Conservation (phyloP, 2,113 vertebrate species). For the Onychorhynchus coronatus region DNA sequence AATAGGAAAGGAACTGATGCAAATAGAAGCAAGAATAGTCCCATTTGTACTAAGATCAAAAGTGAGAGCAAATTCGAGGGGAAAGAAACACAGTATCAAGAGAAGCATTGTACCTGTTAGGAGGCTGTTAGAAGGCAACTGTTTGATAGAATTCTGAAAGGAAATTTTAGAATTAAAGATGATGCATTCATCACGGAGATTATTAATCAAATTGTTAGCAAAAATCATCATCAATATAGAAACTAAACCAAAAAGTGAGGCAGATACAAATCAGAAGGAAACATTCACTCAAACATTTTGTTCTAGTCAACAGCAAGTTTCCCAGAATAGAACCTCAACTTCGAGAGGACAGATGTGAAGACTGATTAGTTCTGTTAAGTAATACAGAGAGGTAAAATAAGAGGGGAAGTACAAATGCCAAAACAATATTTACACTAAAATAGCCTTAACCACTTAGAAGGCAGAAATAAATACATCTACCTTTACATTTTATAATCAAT, state of each 20-base stretch:
- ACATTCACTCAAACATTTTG: not conserved
- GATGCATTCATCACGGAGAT: not conserved
- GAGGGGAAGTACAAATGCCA: not conserved
- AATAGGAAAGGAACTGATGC: not conserved
- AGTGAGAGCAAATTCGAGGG: not conserved
- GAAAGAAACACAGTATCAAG: not conserved
- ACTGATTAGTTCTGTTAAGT: not conserved
- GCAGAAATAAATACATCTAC: not conserved
- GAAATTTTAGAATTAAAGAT: not conserved
- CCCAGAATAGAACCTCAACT: not conserved
- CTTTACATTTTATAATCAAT: not conserved
- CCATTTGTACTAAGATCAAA: conserved; percentile 1
- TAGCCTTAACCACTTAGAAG: not conserved
- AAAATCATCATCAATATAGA: not conserved
- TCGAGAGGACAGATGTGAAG: not conserved
- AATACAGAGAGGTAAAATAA: not conserved
- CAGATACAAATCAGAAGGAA: not conserved
- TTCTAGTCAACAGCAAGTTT: not conserved
- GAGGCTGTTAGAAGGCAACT: not conserved
- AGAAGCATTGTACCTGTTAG: not conserved
- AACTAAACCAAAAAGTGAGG: not conserved
- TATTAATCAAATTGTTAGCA: not conserved
- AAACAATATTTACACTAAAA: not conserved
- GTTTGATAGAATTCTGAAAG: not conserved
- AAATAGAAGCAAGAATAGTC: not conserved